Evolutionary conservation across 2,888 invertebrate genomes (phyloP).

Genomic region (Dasysyrphus albostriatus): DNA sequence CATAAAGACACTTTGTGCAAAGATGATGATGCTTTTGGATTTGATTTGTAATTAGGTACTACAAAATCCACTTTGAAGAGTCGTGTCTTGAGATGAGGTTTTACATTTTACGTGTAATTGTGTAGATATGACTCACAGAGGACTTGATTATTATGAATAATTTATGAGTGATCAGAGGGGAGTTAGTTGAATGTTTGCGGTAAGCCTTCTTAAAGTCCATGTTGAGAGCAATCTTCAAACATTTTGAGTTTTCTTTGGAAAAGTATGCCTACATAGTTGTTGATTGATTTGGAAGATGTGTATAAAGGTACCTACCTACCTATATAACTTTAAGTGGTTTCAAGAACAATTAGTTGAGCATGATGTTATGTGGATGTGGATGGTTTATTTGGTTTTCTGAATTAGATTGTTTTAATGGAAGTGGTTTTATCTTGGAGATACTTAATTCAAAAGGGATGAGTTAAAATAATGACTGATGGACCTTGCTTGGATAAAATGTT

Average conservation of each 20-base stretch:
- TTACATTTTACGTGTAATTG: conserved; percentile 14
- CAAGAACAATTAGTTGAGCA: conserved; percentile 23
- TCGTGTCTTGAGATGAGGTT: conserved; percentile 38
- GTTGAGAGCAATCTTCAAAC: conserved; percentile 41
- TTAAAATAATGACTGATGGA: neutral
- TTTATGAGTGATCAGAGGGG: conserved; percentile 60
- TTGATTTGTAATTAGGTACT: conserved; percentile 70
- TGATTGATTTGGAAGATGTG: conserved; percentile 36
- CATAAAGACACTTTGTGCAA: conserved; percentile 49
- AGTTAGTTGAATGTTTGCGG: conserved; percentile 40
- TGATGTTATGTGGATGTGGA: conserved; percentile 25
- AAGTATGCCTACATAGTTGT: neutral
- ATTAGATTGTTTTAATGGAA: conserved; percentile 24
- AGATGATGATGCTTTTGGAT: conserved; percentile 46
- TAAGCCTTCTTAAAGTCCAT: conserved; percentile 51
- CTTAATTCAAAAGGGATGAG: neutral
- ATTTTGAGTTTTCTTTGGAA: conserved; percentile 24
- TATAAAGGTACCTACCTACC: too few species aligned
- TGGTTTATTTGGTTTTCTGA: neutral
- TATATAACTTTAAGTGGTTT: conserved; percentile 28
- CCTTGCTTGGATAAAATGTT: neutral
- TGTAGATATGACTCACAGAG: conserved; percentile 36
- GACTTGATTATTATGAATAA: conserved; percentile 63
- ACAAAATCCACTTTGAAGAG: conserved; percentile 60
- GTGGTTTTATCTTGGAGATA: neutral